A percentile compares a stretch with the other conserved stretches of the same genome.
phyloP scores from a whole-genome alignment of 2,888 invertebrate genomes.

The Ptilodon capucinus region DNA sequence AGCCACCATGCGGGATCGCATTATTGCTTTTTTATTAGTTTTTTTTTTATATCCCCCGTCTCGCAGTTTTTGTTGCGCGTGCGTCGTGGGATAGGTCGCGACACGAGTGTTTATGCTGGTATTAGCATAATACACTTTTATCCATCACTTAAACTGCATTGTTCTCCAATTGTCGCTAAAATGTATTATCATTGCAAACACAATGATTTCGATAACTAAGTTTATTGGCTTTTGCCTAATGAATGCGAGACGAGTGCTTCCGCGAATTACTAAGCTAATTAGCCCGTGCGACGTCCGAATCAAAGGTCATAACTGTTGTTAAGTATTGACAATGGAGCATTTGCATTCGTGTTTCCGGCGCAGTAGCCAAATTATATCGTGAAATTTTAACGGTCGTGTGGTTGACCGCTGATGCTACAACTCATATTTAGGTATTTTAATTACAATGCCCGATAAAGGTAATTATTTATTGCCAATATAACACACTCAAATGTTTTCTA shows the following conservation, averaged over 20 bases:
- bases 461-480: not conserved
- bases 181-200: conserved; percentile 38
- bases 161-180: conserved; percentile 60
- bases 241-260: conserved; percentile 33
- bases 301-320: conserved; percentile 70
- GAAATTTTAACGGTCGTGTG: conserved; percentile 65
- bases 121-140: conserved; percentile 76
- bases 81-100: conserved; percentile 79
- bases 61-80: conserved; percentile 73
- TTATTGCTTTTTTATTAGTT: conserved; percentile 82
- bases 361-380: conserved; percentile 71
- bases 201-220: conserved; percentile 23
- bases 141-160: conserved; percentile 48
- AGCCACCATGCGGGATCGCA: conserved; percentile 79
- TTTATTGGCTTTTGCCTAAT: conserved; percentile 44
- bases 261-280: conserved; percentile 64
- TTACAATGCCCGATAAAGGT: conserved; percentile 1
- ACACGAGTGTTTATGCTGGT: conserved; percentile 73
- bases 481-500: not conserved
- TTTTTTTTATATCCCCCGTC: conserved; percentile 70
- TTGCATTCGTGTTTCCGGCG: conserved; percentile 72
- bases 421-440: conserved; percentile 19
- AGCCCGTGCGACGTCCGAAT: conserved; percentile 37
- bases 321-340: conserved; percentile 68
- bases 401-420: conserved; percentile 56